Evolutionary conservation across 2,113 vertebrate genomes (phyloP).

Genomic region (Aptenodytes forsteri): DNA sequence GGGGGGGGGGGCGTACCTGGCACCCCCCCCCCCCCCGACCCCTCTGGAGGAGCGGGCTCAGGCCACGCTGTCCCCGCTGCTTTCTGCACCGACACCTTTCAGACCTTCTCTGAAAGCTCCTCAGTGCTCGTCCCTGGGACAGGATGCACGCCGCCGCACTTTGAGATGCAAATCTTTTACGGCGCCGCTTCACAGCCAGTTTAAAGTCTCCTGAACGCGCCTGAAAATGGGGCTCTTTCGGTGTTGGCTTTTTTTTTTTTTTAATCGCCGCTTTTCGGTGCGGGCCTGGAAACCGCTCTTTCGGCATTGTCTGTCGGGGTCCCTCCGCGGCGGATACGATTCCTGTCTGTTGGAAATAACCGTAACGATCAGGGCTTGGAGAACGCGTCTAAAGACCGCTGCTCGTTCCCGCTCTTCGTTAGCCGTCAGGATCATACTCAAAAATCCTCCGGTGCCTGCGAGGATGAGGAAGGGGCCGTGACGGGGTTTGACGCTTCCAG

Average conservation of each 20-base stretch:
- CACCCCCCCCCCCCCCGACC: neutral
- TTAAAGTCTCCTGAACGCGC: neutral
- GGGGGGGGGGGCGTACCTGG: neutral
- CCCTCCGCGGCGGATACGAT: neutral
- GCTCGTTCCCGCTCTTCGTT: neutral
- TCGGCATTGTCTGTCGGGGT: neutral
- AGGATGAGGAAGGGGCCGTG: rapidly evolving
- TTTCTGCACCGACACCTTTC: too few relatives aligned
- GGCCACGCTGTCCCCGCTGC: rapidly evolving
- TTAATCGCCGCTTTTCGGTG: rapidly evolving
- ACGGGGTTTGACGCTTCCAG: neutral
- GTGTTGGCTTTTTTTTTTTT: too few relatives aligned
- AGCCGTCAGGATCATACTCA: neutral
- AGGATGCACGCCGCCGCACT: neutral
- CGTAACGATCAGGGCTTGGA: neutral
- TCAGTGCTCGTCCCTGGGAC: neutral
- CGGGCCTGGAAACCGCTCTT: neutral
- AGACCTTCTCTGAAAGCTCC: neutral
- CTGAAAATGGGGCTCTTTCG: neutral
- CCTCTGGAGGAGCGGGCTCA: too few relatives aligned
- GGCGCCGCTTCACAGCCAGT: neutral
- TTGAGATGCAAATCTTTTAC: neutral
- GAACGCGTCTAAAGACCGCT: rapidly evolving
- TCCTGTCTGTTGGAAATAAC: neutral
- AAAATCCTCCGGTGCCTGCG: neutral